Evolutionary conservation across 1,140 invertebrate species (phyloP).

Genomic region (Cotesia vestalis): DNA sequence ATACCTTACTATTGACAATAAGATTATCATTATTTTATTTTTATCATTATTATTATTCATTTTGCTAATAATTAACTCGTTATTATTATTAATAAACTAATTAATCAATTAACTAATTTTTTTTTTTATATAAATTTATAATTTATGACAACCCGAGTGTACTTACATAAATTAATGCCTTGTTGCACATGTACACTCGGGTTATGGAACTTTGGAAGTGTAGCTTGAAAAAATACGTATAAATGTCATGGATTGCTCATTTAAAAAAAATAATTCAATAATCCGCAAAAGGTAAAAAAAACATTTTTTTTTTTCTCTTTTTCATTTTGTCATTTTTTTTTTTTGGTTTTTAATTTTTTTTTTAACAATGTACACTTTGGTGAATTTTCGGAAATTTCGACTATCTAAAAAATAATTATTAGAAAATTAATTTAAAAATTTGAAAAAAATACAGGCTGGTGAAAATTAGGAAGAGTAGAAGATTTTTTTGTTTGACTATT

Average conservation of each 20-base stretch:
- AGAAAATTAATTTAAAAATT: no score
- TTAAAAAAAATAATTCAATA: not conserved
- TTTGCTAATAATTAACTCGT: not conserved
- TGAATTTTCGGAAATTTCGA: no score
- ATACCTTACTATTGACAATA: not conserved
- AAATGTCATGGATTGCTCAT: not conserved
- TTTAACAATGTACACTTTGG: no score
- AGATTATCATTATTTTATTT: not conserved
- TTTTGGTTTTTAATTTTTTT: no score
- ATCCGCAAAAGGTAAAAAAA: not conserved
- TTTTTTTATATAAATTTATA: not conserved
- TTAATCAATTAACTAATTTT: not conserved
- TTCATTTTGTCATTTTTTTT: no score
- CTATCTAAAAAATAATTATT: no score
- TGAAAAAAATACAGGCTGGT: no score
- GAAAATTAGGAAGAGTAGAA: no score
- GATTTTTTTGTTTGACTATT: no score
- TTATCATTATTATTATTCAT: not conserved
- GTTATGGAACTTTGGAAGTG: conserved; percentile 9
- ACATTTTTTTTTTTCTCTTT: no score
- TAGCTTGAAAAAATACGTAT: conserved; percentile 1
- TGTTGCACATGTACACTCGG: not conserved
- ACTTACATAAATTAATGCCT: not conserved
- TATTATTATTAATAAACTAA: not conserved
- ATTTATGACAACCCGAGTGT: not conserved